These are phyloP conservation scores for Cephalopholis sonnerati DNA, from an alignment of 2,113 vertebrate genomes.

Conservation along the genomic window DNA sequence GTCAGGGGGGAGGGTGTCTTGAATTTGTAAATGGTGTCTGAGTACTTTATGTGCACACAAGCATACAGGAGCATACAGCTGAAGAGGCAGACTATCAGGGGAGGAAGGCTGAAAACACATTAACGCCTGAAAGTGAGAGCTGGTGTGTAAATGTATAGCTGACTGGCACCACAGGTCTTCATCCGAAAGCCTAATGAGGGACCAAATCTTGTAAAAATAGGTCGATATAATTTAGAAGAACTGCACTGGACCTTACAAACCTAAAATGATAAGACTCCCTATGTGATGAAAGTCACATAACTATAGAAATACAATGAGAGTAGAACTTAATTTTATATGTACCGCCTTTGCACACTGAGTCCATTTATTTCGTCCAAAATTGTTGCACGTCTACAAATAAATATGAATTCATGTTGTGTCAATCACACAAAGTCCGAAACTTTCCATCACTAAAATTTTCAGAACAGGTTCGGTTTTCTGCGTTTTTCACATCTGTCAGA, in stretches of 20 bases:
- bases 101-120: background rate
- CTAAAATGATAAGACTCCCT: background rate
- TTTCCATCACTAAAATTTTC: too few relatives aligned
- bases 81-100: background rate
- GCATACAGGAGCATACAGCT: background rate
- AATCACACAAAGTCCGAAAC: too few relatives aligned
- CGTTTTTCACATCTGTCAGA: too few relatives aligned
- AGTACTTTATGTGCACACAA: slow-evolving; percentile 16
- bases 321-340: too few relatives aligned
- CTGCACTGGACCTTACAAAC: background rate
- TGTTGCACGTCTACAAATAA: too few relatives aligned
- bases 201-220: background rate
- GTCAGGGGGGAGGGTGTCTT: slow-evolving; percentile 5
- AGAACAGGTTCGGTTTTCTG: too few relatives aligned
- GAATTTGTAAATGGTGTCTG: slow-evolving; percentile 45
- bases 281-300: background rate
- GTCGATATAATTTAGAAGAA: background rate
- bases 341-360: too few relatives aligned
- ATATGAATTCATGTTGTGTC: too few relatives aligned
- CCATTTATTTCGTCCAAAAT: too few relatives aligned
- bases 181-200: background rate
- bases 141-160: background rate
- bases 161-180: background rate
- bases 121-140: background rate
- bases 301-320: too few relatives aligned